These are phyloP conservation scores for Chaenogobius annularis DNA, from an alignment of 2,113 vertebrate species.

Conservation along the genomic window DNA sequence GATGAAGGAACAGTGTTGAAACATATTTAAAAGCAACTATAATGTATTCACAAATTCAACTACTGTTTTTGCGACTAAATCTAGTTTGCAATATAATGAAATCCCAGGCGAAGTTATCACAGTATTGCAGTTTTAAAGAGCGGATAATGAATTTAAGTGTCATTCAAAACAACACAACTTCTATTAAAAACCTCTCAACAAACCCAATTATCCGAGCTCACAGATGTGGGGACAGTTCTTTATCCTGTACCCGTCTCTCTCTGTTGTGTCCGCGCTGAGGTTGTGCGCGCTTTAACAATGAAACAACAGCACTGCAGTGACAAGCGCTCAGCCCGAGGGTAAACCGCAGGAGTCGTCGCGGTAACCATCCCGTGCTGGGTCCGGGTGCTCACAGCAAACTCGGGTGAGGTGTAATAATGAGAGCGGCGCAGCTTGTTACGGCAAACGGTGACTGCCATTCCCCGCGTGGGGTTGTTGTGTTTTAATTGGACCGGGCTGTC, in stretches of 20 bases:
- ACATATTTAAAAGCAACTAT: no score
- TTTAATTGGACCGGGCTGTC: slow-evolving; percentile 48
- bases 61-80: no score
- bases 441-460: slow-evolving; percentile 15
- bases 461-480: slow-evolving; percentile 15
- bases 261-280: background rate
- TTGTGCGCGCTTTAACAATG: background rate
- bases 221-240: background rate
- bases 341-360: background rate
- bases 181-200: background rate
- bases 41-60: no score
- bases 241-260: background rate
- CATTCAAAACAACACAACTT: no score
- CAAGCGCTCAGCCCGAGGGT: background rate
- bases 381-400: background rate
- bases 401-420: background rate
- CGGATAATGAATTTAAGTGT: no score
- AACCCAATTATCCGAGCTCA: background rate
- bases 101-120: no score
- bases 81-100: no score
- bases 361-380: background rate
- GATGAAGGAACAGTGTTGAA: no score
- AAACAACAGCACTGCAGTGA: background rate
- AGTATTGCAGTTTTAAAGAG: no score
- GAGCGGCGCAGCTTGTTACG: background rate